phyloP scores from a whole-genome alignment of 2,888 invertebrate species.

The Drosophila borborema region DNA sequence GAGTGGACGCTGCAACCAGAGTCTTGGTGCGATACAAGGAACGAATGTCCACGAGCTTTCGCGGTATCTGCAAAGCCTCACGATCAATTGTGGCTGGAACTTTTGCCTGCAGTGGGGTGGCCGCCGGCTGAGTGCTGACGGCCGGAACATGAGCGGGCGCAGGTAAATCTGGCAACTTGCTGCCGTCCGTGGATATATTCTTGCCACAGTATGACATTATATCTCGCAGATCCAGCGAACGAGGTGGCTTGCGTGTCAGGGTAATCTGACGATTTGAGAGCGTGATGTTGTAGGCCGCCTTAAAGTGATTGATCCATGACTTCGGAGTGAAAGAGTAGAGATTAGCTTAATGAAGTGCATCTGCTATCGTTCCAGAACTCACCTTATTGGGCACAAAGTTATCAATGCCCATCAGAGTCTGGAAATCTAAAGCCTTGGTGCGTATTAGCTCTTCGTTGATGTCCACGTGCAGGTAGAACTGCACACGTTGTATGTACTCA shows the following conservation, averaged over 20 bases:
- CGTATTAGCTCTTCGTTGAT: conserved; percentile 79
- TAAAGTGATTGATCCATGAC: conserved; percentile 81
- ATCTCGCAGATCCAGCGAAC: conserved; percentile 75
- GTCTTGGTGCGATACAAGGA: conserved; percentile 70
- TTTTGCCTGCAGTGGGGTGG: conserved; percentile 5
- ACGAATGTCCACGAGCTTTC: conserved; percentile 40
- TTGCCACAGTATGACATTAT: conserved; percentile 80
- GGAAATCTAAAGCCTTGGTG: conserved; percentile 75
- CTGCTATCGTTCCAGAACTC: background rate
- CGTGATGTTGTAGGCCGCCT: conserved; percentile 77
- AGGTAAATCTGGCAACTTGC: conserved; percentile 13
- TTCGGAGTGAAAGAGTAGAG: background rate
- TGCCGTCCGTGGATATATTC: conserved; percentile 40
- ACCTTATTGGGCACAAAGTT: conserved; percentile 76
- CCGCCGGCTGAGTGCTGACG: background rate
- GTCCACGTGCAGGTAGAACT: conserved; percentile 72
- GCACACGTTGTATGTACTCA: conserved; percentile 82
- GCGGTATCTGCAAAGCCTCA: conserved; percentile 19
- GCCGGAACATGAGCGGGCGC: background rate
- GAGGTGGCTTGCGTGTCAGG: conserved; percentile 72
- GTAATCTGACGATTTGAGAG: conserved; percentile 78
- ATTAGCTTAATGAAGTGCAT: background rate
- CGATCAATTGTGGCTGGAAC: conserved; percentile 10
- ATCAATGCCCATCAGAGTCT: conserved; percentile 71
- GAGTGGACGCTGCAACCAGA: conserved; percentile 53